Percentiles rank a stretch among this genome's conserved stretches.
phyloP scores from a whole-genome alignment of 2,888 invertebrate species.

The Agrenia bidenticulata region DNA sequence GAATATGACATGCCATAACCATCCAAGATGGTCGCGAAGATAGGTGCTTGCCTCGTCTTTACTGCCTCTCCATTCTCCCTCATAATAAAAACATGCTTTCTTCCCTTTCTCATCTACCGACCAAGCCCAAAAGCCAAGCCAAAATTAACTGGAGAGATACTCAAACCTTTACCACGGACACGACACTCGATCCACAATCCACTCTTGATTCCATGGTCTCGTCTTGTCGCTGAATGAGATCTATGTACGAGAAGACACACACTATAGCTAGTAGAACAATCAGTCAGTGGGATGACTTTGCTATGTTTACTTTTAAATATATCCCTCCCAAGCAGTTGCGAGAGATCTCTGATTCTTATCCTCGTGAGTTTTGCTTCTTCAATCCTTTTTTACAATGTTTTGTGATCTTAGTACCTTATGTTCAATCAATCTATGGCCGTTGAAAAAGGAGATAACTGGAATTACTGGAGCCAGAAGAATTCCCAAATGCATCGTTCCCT shows the following conservation, averaged over 20 bases:
- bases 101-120: background rate
- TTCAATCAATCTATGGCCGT: constrained; percentile 45
- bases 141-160: too few relatives aligned
- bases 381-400: constrained; percentile 9
- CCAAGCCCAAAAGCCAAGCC: background rate
- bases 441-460: constrained; percentile 39
- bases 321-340: background rate
- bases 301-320: constrained; percentile 2
- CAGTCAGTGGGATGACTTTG: background rate
- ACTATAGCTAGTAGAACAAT: too few relatives aligned
- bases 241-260: background rate
- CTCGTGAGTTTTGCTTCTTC: background rate
- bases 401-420: constrained; percentile 26
- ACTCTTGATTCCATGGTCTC: too few relatives aligned
- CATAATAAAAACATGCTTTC: background rate
- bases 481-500: constrained; percentile 43
- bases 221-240: background rate
- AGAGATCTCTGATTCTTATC: constrained; percentile 18
- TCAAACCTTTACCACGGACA: too few relatives aligned
- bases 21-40: too few relatives aligned
- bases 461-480: constrained; percentile 34
- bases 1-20: too few relatives aligned
- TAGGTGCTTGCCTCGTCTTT: background rate
- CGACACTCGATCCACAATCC: too few relatives aligned
- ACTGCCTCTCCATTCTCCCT: constrained; percentile 3